Percentiles rank a stretch among this genome's conserved stretches.
Evolutionary conservation across 2,888 invertebrate genomes (phyloP).

Genomic region (Cloeon dipterum): DNA sequence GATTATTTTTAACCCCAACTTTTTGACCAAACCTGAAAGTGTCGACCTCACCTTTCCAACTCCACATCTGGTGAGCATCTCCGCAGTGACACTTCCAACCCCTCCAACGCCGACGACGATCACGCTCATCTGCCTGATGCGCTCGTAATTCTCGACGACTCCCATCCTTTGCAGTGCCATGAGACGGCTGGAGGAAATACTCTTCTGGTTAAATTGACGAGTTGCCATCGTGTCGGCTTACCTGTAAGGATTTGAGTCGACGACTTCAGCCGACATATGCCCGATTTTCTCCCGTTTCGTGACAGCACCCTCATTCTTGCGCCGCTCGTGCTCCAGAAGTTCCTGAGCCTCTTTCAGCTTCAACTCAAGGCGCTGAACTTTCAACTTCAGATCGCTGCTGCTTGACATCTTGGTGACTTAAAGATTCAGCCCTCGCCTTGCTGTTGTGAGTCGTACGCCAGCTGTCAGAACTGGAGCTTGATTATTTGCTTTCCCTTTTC

Average conservation of each 20-base stretch:
- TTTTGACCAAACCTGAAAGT: background rate
- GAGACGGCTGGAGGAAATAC: constrained; percentile 45
- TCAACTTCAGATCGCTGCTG: no score
- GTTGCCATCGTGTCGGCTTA: constrained; percentile 15
- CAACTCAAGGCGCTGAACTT: constrained; percentile 20
- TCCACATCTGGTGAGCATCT: constrained; percentile 97
- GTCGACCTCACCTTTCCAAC: constrained; percentile 59
- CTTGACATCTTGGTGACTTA: no score
- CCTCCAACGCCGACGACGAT: constrained; percentile 95
- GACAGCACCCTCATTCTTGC: constrained; percentile 16
- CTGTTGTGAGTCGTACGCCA: no score
- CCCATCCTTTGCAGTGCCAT: constrained; percentile 99
- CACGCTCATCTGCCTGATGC: constrained; percentile 66
- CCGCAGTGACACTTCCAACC: constrained; percentile 98
- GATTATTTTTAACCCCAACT: no score
- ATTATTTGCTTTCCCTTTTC: no score
- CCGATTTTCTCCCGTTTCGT: constrained; percentile 43
- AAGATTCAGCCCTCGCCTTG: no score
- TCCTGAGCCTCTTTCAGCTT: constrained; percentile 31
- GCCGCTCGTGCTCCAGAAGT: constrained; percentile 28
- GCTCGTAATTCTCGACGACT: constrained; percentile 93
- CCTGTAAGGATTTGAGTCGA: constrained; percentile 97
- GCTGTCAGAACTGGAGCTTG: no score
- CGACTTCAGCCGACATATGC: constrained; percentile 86
- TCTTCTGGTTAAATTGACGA: background rate